A percentile compares a stretch with the other conserved stretches of the same genome.
Conservation (phyloP, 2,113 vertebrate species). For the Todiramphus saurophagus region DNA sequence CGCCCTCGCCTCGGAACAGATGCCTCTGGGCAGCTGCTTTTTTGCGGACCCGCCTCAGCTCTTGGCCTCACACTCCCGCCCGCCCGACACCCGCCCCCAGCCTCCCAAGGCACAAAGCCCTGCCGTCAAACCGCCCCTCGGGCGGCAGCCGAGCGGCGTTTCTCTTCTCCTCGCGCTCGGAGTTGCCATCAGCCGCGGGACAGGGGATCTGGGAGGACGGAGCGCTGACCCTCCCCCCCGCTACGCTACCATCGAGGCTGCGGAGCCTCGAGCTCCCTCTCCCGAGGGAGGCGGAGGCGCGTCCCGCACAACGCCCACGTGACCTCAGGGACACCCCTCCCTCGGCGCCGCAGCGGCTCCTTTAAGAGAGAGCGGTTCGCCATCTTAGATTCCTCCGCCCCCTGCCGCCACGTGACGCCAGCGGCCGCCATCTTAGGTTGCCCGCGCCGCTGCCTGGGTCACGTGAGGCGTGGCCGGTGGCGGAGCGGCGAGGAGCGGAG, state of each 20-base stretch:
- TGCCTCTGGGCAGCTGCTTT: accelerated
- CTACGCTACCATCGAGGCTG: too few species aligned
- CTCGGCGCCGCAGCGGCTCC: neutral
- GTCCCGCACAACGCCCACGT: accelerated
- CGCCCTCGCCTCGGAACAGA: accelerated
- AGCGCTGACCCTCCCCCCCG: neutral
- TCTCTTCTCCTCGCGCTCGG: accelerated
- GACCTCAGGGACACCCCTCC: accelerated
- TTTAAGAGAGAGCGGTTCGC: neutral
- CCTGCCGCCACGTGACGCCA: neutral
- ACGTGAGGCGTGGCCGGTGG: neutral
- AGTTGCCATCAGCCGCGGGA: too few species aligned
- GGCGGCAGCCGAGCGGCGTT: accelerated
- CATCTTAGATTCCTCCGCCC: constrained; percentile 56
- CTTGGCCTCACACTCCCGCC: neutral
- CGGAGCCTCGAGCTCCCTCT: accelerated
- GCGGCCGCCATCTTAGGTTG: constrained; percentile 50
- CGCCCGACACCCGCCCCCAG: neutral
- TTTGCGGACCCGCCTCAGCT: neutral
- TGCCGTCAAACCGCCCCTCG: neutral
- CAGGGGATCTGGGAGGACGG: neutral
- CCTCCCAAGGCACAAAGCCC: neutral
- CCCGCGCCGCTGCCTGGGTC: neutral
- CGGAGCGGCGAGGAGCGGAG: neutral
- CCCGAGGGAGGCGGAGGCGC: accelerated